Evolutionary conservation across 2,888 invertebrate species (phyloP).

Genomic region (Drosophila siamana): DNA sequence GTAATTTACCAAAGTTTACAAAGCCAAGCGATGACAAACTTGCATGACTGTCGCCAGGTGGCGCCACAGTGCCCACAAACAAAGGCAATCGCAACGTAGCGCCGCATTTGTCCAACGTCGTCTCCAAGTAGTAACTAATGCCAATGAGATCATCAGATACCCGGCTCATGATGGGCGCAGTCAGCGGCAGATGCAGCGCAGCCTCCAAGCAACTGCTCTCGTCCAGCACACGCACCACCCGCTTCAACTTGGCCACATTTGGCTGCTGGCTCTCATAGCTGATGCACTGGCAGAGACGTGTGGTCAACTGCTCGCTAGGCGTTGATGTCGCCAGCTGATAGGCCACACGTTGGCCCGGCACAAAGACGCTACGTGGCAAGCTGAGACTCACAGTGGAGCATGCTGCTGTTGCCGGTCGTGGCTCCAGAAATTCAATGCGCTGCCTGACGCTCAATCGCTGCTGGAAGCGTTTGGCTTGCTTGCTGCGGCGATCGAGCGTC

Average conservation of each 20-base stretch:
- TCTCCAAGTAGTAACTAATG: conserved; percentile 59
- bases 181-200: conserved; percentile 61
- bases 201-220: conserved; percentile 29
- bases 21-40: conserved; percentile 36
- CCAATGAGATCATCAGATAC: conserved; percentile 34
- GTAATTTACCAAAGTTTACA: conserved; percentile 59
- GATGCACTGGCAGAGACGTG: conserved; percentile 61
- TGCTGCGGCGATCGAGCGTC: conserved; percentile 55
- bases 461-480: conserved; percentile 58
- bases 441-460: conserved; percentile 57
- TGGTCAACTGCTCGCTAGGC: conserved; percentile 1
- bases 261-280: conserved; percentile 54
- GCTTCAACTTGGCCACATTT: conserved; percentile 40
- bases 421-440: conserved; percentile 54
- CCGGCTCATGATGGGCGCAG: conserved; percentile 56
- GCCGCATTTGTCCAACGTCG: conserved; percentile 11
- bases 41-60: conserved; percentile 36
- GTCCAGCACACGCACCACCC: conserved; percentile 41
- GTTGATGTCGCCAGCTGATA: conserved; percentile 38
- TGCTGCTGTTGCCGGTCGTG: conserved; percentile 28
- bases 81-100: conserved; percentile 44
- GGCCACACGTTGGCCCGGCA: conserved; percentile 67
- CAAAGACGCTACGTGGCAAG: conserved; percentile 65
- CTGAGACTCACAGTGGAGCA: conserved; percentile 14
- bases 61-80: conserved; percentile 62